Evolutionary conservation across 2,888 invertebrate species (phyloP).

Genomic region (Brachyptera risi): DNA sequence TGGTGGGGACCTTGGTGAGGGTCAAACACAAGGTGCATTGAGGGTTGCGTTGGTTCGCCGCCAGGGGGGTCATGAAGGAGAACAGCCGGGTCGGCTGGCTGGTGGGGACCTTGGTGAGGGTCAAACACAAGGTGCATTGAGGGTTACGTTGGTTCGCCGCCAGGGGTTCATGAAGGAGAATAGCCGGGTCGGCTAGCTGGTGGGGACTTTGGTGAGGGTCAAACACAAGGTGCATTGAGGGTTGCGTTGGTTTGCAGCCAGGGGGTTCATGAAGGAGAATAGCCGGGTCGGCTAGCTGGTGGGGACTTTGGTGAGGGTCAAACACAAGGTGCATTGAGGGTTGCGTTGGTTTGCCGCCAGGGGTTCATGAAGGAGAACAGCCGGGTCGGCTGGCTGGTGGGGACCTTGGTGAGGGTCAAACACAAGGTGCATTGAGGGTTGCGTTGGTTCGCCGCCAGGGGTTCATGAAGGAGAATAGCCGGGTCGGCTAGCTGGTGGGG

Average conservation of each 20-base stretch:
- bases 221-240: background rate
- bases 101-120: slow-evolving; percentile 43
- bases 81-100: slow-evolving; percentile 84
- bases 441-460: background rate
- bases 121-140: no score
- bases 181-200: background rate
- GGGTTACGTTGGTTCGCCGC: no score
- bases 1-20: slow-evolving; percentile 43
- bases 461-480: background rate
- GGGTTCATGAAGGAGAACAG: background rate
- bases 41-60: slow-evolving; percentile 53
- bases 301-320: background rate
- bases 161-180: slow-evolving; percentile 65
- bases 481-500: background rate
- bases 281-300: background rate
- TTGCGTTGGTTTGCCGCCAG: no score
- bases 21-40: slow-evolving; percentile 42
- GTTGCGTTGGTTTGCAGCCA: background rate
- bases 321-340: no score
- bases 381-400: background rate
- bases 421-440: background rate
- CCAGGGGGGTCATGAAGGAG: slow-evolving; percentile 93
- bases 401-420: no score
- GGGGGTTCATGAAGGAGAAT: background rate
- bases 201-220: background rate